Evolutionary conservation across 2,113 vertebrate species (phyloP), one percentile per base, ranked within the genome.

Genomic region (Octodon degus): DNA sequence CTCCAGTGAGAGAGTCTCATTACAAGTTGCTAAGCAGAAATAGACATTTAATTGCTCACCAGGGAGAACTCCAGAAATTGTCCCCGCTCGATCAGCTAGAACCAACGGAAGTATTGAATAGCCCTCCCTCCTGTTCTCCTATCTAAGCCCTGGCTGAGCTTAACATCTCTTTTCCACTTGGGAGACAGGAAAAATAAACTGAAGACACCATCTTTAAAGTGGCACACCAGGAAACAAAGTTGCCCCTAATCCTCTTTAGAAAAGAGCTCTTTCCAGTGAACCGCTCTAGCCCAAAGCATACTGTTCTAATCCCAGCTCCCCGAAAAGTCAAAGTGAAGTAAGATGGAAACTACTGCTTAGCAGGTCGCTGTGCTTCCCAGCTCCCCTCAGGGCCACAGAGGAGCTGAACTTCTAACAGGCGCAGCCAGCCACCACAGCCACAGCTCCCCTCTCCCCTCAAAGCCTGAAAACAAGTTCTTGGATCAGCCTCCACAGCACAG

Each of bases 11-110:
- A 20, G 58, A 94, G 55, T 72, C 62, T 89, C 53, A 67, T 55
- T 65, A 50, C 7, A 62, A 89, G 68, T 43, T 65, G 74, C 84
- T 72, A 76, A 81, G 55, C 76, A 95, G 84, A 96, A 95, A 65
- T 1, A 86, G 79, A 76, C 79, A 32, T 70, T 30, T 70, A 87
- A 62, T 47, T 40, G 90, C 80, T 95, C 68, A 3, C 55, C 60
- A 74, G 90, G 82, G 92, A 88, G 50, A 10, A 30, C 43, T 30
- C 55, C 17, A 43, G 79, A 72, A 65, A 72, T 40, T 30, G 3
- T 24, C 25, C 17, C 79, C 76, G 62, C 24, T 17, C 43, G n/a
- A 34, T 67, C 2, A 34, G 62, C 55, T 37, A 67, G 67, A 62
- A 68, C 7, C 1, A 40, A 83, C 47, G 65, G 79, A 77, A 86